Conservation (phyloP, 2,888 invertebrate genomes). For the Erebia epiphron region DNA sequence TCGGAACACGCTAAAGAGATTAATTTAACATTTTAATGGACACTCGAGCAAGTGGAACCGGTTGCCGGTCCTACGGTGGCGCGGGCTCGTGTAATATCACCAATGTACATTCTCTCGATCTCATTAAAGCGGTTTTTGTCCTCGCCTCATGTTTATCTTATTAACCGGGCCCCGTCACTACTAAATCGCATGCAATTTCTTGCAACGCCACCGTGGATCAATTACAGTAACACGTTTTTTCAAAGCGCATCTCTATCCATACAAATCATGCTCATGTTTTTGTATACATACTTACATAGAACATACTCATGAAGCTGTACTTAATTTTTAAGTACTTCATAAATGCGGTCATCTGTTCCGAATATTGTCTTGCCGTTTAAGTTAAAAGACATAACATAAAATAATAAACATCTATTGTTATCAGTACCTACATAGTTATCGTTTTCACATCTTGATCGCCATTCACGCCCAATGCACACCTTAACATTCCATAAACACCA, state of each 20-base stretch:
- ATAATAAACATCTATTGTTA: neutral
- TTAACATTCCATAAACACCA: slow-evolving; percentile 46
- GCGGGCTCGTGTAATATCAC: slow-evolving; percentile 61
- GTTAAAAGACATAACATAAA: neutral
- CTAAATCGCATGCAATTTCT: slow-evolving; percentile 60
- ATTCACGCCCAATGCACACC: slow-evolving; percentile 56
- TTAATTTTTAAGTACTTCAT: neutral
- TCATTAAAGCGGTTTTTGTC: slow-evolving; percentile 69
- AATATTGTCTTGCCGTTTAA: neutral
- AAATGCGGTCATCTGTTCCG: neutral
- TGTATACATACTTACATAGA: neutral
- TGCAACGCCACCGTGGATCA: slow-evolving; percentile 54
- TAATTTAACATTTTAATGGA: slow-evolving; percentile 61
- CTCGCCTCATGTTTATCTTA: slow-evolving; percentile 66
- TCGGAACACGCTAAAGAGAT: slow-evolving; percentile 58
- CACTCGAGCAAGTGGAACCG: slow-evolving; percentile 54
- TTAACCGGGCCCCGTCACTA: slow-evolving; percentile 54
- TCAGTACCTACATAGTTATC: slow-evolving; percentile 6
- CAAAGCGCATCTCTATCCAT: slow-evolving; percentile 19
- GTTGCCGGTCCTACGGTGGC: slow-evolving; percentile 51
- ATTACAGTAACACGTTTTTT: slow-evolving; percentile 47
- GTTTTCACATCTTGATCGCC: slow-evolving; percentile 52
- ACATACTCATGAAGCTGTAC: too few relatives aligned
- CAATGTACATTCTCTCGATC: slow-evolving; percentile 65
- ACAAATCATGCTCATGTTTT: slow-evolving; percentile 7